Percentiles rank a stretch among this genome's conserved stretches.
Conservation (phyloP, 2,888 invertebrate genomes). For the Toxonevra muliebris region DNA sequence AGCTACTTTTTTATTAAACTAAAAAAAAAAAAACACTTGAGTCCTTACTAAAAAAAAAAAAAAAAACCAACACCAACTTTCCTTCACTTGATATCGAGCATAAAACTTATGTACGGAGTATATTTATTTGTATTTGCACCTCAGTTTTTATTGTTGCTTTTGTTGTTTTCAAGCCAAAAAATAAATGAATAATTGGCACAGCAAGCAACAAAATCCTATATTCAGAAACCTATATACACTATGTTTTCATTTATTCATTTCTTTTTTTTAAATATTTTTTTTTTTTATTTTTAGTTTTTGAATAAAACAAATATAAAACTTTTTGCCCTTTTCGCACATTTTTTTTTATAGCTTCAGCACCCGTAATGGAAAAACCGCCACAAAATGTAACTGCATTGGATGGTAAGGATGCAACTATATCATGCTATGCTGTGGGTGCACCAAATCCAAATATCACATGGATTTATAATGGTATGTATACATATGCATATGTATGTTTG, state of each 20-base stretch:
- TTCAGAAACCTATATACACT: no score
- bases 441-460: conserved; percentile 91
- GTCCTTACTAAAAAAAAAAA: no score
- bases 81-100: no score
- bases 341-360: conserved; percentile 78
- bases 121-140: conserved; percentile 23
- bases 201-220: neutral
- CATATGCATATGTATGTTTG: neutral
- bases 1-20: conserved; percentile 17
- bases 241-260: neutral
- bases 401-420: conserved; percentile 89
- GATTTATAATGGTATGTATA: conserved; percentile 86
- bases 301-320: neutral
- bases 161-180: conserved; percentile 17
- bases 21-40: conserved; percentile 16
- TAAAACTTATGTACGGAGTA: neutral
- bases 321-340: conserved; percentile 45
- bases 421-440: conserved; percentile 89
- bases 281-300: conserved; percentile 9
- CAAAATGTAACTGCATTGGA: conserved; percentile 89
- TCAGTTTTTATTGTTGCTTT: conserved; percentile 14
- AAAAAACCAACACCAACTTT: no score
- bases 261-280: neutral
- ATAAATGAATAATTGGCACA: conserved; percentile 36
- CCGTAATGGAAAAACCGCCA: conserved; percentile 85